Evolutionary conservation across 2,888 invertebrate species (phyloP).

Genomic region (Protophormia terraenovae): DNA sequence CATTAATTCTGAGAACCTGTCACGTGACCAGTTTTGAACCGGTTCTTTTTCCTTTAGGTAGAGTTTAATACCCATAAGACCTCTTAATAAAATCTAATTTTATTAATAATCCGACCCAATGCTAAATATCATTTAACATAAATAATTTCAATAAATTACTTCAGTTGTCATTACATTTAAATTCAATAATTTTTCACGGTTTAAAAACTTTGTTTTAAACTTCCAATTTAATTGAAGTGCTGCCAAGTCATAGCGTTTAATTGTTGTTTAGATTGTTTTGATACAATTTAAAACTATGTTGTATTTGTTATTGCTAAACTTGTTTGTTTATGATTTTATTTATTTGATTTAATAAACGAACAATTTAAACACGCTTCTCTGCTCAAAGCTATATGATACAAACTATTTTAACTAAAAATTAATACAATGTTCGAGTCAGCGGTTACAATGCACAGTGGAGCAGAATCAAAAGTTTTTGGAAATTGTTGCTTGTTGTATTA

Average conservation of each 20-base stretch:
- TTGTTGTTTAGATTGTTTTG: conserved; percentile 11
- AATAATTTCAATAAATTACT: too few relatives aligned
- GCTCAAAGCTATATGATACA: neutral
- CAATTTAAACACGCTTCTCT: conserved; percentile 15
- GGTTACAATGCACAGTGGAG: neutral
- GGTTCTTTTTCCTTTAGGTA: too few relatives aligned
- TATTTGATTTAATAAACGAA: neutral
- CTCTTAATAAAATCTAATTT: too few relatives aligned
- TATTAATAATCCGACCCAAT: too few relatives aligned
- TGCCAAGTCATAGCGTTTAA: conserved; percentile 16
- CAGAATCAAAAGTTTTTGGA: too few relatives aligned
- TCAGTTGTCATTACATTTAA: too few relatives aligned
- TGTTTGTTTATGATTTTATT: neutral
- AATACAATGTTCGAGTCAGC: neutral
- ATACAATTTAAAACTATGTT: neutral
- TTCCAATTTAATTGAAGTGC: neutral
- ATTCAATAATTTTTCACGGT: too few relatives aligned
- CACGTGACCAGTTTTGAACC: too few relatives aligned
- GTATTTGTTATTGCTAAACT: conserved; percentile 15
- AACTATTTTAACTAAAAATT: neutral
- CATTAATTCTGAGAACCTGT: too few relatives aligned
- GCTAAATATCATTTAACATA: too few relatives aligned
- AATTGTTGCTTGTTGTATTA: too few relatives aligned
- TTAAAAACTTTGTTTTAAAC: neutral
- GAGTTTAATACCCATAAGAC: too few relatives aligned